phyloP scores from a whole-genome alignment of 2,797 vertebrate species.

The Periparus ater region DNA sequence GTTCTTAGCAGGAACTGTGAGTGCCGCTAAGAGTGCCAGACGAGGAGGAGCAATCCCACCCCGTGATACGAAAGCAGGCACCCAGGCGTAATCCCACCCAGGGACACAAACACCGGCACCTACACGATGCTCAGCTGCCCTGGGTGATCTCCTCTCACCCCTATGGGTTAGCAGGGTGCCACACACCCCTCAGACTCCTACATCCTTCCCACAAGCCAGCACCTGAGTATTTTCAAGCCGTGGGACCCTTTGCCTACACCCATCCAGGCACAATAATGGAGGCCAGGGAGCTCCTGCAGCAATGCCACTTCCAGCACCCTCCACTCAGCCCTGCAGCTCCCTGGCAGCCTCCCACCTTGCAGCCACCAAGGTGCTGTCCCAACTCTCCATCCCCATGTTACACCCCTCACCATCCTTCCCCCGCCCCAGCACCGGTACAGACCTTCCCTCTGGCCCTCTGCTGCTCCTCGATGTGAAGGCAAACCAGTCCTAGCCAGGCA shows the following conservation, averaged over 20 bases:
- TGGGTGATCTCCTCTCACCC: not conserved
- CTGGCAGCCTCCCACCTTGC: not conserved
- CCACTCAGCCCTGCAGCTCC: not conserved
- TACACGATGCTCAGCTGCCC: not conserved
- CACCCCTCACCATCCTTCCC: not conserved
- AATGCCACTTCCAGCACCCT: accelerated
- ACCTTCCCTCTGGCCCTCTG: not conserved
- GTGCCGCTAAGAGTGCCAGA: not conserved
- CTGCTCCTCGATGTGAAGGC: not conserved
- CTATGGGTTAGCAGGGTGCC: not conserved
- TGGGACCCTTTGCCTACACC: not conserved
- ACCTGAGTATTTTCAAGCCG: not conserved
- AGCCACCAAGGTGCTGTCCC: not conserved
- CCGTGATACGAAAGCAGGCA: not conserved
- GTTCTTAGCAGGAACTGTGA: not conserved
- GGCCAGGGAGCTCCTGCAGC: not conserved
- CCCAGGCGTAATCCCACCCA: not conserved
- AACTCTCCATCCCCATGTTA: accelerated
- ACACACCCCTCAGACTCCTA: not conserved
- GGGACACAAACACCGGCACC: not conserved
- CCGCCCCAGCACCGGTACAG: accelerated
- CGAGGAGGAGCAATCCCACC: not conserved
- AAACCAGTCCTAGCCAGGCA: constrained; percentile 49
- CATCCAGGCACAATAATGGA: not conserved
- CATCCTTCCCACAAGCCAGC: not conserved